A percentile compares a stretch with the other conserved stretches of the same genome.
Evolutionary conservation across 2,113 vertebrate species (phyloP).

Genomic region (Macquaria ambigua): DNA sequence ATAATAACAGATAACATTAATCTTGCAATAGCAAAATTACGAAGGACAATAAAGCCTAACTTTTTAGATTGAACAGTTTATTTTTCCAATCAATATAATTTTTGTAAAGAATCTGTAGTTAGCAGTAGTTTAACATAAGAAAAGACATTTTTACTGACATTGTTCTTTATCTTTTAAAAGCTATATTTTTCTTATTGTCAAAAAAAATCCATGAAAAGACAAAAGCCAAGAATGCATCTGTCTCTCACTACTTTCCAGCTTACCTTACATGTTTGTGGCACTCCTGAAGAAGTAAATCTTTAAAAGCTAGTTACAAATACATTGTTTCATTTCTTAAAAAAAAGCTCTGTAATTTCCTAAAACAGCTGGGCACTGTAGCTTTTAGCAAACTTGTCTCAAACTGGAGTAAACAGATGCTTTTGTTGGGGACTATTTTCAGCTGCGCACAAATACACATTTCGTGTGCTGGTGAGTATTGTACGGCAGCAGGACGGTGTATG

Average conservation of each 20-base stretch:
- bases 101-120: neutral
- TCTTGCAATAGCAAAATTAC: neutral
- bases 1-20: neutral
- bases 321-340: too few relatives aligned
- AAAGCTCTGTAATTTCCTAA: too few relatives aligned
- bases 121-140: neutral
- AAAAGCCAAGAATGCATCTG: neutral
- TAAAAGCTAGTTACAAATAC: neutral
- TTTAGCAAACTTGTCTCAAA: too few relatives aligned
- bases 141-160: too few relatives aligned
- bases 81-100: neutral
- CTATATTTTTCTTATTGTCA: neutral
- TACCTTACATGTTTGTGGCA: neutral
- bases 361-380: too few relatives aligned
- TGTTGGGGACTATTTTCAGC: neutral
- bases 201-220: neutral
- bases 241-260: neutral
- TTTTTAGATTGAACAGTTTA: neutral
- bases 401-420: neutral
- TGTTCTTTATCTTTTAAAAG: neutral
- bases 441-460: neutral
- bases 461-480: neutral
- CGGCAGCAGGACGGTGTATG: neutral
- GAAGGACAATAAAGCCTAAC: neutral
- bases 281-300: neutral